A percentile compares a stretch with the other conserved stretches of the same genome.
These are phyloP conservation scores for Ariopsis seemanni DNA, from an alignment of 2,113 vertebrate species.

Conservation along the genomic window DNA sequence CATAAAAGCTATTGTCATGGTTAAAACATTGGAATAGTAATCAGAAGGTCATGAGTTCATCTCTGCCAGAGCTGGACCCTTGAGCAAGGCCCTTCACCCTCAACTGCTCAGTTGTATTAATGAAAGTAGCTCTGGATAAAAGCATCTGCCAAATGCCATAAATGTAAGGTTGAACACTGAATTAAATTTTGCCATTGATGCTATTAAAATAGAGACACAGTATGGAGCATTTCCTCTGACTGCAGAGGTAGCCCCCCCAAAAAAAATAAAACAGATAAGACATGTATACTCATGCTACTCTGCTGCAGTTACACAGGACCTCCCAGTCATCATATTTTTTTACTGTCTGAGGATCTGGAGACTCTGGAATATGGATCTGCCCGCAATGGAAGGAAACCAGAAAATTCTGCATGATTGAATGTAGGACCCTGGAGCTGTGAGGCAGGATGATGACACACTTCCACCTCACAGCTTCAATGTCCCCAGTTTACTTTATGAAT, in stretches of 20 bases:
- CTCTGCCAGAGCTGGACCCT: too few relatives aligned
- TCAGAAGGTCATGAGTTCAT: too few relatives aligned
- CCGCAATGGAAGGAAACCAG: not conserved
- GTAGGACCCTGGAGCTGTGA: not conserved
- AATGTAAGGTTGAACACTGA: not conserved
- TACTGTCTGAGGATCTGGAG: too few relatives aligned
- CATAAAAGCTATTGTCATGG: too few relatives aligned
- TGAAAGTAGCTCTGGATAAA: too few relatives aligned
- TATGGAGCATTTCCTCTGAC: not conserved
- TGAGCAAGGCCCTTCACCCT: too few relatives aligned
- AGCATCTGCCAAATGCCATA: too few relatives aligned
- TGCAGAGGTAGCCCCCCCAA: not conserved
- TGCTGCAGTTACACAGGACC: too few relatives aligned
- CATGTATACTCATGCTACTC: too few relatives aligned
- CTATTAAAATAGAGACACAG: not conserved
- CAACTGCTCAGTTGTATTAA: too few relatives aligned
- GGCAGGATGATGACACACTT: not conserved
- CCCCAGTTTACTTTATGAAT: not conserved
- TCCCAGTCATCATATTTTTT: too few relatives aligned
- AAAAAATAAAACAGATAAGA: not conserved
- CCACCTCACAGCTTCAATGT: not conserved
- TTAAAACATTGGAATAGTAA: too few relatives aligned
- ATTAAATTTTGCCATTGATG: not conserved
- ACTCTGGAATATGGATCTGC: not conserved
- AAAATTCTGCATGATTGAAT: not conserved